A percentile compares a stretch with the other conserved stretches of the same genome.
Conservation (phyloP, 2,113 vertebrate species). For the Pleuronectes platessa region DNA sequence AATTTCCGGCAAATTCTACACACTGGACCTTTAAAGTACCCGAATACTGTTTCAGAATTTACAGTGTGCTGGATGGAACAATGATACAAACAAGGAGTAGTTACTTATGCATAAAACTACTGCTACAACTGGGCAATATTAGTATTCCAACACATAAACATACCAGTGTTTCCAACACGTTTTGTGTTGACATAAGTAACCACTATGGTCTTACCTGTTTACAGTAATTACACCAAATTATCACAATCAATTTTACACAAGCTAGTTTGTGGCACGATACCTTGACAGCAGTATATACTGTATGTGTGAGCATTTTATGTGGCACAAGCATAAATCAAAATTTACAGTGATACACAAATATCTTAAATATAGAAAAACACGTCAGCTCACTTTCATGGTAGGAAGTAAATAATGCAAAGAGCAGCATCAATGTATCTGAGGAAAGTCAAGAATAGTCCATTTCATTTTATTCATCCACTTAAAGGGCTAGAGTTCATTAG, state of each 20-base stretch:
- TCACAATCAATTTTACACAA: not conserved
- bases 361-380: not conserved
- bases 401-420: not conserved
- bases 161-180: not conserved
- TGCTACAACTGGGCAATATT: not conserved
- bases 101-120: not conserved
- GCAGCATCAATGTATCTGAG: not conserved
- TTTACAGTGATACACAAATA: not conserved
- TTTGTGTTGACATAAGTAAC: not conserved
- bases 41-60: no score
- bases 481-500: slow-evolving; percentile 7
- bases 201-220: not conserved
- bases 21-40: no score
- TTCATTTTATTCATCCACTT: not conserved
- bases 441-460: not conserved
- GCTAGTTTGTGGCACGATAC: slow-evolving; percentile 11
- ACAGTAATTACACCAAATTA: slow-evolving; percentile 2
- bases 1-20: no score
- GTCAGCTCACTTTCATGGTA: not conserved
- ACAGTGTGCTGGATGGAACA: not conserved
- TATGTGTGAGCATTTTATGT: not conserved
- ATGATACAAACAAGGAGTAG: not conserved
- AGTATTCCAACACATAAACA: no score
- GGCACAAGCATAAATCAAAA: slow-evolving; percentile 3
- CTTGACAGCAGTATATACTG: not conserved